Conservation (phyloP, 2,113 vertebrate species). For the Mixornis gularis region DNA sequence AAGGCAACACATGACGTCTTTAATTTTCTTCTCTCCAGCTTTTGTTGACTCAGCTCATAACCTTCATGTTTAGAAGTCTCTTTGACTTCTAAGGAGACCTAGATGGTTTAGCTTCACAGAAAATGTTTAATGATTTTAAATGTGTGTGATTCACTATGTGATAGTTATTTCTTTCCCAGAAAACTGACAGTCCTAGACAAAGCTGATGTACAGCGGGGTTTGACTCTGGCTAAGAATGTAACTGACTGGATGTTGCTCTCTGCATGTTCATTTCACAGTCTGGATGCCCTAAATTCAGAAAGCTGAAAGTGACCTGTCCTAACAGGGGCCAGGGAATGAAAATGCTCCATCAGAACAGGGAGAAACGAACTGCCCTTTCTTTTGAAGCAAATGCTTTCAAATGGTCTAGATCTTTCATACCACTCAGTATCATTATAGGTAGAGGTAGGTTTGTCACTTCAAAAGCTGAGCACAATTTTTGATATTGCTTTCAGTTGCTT, state of each 20-base stretch:
- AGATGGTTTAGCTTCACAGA: neutral
- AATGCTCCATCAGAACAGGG: neutral
- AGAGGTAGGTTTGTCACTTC: neutral
- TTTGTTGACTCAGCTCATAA: neutral
- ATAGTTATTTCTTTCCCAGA: neutral
- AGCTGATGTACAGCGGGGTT: neutral
- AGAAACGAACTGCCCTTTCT: neutral
- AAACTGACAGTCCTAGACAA: neutral
- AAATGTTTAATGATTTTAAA: neutral
- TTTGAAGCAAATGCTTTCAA: neutral
- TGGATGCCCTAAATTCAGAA: neutral
- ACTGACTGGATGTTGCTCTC: neutral
- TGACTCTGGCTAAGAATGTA: neutral
- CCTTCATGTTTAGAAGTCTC: neutral
- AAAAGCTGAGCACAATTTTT: neutral
- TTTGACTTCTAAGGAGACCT: neutral
- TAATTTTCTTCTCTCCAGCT: neutral
- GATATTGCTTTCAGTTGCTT: neutral
- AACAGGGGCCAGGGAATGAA: neutral
- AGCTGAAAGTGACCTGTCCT: neutral
- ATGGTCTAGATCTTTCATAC: neutral
- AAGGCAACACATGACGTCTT: neutral
- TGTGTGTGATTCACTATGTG: rapidly evolving
- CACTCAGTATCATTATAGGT: neutral
- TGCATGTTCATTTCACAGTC: neutral